These are phyloP conservation scores for Epicauta chinensis DNA, from an alignment of 1,140 invertebrate genomes.

Conservation along the genomic window DNA sequence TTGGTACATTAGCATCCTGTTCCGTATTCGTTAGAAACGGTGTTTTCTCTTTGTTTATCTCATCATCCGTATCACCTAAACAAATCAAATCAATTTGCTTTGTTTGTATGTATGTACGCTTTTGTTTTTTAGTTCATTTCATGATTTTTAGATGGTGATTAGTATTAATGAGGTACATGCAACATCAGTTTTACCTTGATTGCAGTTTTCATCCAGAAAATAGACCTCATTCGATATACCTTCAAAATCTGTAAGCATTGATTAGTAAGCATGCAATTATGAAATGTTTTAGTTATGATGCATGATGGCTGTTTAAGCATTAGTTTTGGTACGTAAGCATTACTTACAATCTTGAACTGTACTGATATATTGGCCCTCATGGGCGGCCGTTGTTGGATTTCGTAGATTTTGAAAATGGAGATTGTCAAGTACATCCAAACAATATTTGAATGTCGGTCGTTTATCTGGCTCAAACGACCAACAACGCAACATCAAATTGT, in stretches of 20 bases:
- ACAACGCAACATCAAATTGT: slow-evolving; percentile 69
- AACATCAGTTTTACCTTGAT: slow-evolving; percentile 39
- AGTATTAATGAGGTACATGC: neutral
- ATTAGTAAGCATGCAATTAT: slow-evolving; percentile 12
- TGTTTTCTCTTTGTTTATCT: slow-evolving; percentile 31
- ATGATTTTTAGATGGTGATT: no score
- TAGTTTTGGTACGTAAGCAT: slow-evolving; percentile 1
- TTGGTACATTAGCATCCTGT: slow-evolving; percentile 32
- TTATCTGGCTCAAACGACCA: slow-evolving; percentile 70
- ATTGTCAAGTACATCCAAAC: slow-evolving; percentile 57
- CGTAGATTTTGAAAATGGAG: slow-evolving; percentile 30
- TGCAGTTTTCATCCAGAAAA: slow-evolving; percentile 44
- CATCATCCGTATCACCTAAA: slow-evolving; percentile 33
- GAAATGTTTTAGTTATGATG: slow-evolving; percentile 3
- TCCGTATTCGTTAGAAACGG: slow-evolving; percentile 30
- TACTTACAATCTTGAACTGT: slow-evolving; percentile 40
- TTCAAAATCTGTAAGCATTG: slow-evolving; percentile 30
- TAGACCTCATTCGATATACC: slow-evolving; percentile 43
- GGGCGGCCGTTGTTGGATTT: slow-evolving; percentile 32
- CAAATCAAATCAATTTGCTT: slow-evolving; percentile 8
- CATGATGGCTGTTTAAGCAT: neutral
- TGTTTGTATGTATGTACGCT: no score
- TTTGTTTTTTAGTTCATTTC: no score
- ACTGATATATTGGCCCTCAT: slow-evolving; percentile 39
- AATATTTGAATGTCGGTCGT: slow-evolving; percentile 72